phyloP scores from a whole-genome alignment of 2,797 vertebrate genomes.

The Ciconia nigra region DNA sequence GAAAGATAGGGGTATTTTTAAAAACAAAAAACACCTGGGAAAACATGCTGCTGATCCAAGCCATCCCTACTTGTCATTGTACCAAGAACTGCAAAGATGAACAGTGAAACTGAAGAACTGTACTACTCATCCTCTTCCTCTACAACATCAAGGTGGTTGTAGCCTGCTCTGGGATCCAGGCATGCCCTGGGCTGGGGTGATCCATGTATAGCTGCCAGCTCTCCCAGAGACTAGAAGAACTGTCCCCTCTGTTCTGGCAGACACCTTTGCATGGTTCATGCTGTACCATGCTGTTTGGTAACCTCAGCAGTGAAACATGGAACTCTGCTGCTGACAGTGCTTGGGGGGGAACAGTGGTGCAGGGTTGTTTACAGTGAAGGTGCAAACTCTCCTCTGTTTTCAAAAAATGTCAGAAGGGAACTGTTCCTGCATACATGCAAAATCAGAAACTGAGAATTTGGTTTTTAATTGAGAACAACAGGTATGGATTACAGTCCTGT shows the following conservation, averaged over 20 bases:
- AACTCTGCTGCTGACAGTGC: background rate
- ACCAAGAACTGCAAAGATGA: background rate
- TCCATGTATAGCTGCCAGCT: background rate
- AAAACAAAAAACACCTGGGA: background rate
- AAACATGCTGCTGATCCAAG: background rate
- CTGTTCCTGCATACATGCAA: background rate
- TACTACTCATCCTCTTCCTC: background rate
- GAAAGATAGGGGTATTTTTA: background rate
- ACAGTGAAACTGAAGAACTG: background rate
- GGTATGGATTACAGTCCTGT: background rate
- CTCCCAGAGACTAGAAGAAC: background rate
- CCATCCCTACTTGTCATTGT: background rate
- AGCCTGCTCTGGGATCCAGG: background rate
- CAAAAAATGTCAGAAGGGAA: background rate
- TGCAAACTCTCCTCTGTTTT: background rate
- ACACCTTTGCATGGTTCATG: background rate
- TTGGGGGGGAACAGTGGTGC: background rate
- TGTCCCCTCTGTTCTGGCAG: background rate
- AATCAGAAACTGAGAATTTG: background rate
- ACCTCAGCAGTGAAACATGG: rapidly evolving
- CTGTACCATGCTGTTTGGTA: rapidly evolving
- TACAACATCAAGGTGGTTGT: background rate
- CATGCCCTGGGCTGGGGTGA: too few species aligned
- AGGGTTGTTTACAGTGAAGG: background rate
- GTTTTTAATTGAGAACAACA: background rate